Evolutionary conservation across 2,888 invertebrate genomes (phyloP).

Genomic region (Parascotia fuliginaria): DNA sequence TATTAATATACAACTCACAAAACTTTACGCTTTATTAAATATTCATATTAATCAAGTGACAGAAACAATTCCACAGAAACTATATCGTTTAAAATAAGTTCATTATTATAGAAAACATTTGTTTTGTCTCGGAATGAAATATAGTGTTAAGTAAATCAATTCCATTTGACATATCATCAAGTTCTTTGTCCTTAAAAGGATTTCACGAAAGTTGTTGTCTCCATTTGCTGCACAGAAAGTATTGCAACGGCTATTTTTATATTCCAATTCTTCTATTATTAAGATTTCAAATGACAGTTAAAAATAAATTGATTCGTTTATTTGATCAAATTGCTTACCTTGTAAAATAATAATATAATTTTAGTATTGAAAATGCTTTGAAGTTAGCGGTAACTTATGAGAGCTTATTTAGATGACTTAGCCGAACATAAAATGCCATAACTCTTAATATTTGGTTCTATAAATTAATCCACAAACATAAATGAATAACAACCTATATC

Average conservation of each 20-base stretch:
- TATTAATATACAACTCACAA: slow-evolving; percentile 45
- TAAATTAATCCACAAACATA: no score
- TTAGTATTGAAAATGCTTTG: no score
- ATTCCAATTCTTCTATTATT: not conserved
- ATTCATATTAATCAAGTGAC: slow-evolving; percentile 47
- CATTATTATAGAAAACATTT: slow-evolving; percentile 41
- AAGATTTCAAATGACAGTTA: not conserved
- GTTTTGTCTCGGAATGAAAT: slow-evolving; percentile 38
- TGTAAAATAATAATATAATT: no score
- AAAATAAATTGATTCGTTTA: no score
- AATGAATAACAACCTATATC: no score
- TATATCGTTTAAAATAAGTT: slow-evolving; percentile 37
- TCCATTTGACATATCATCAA: slow-evolving; percentile 15
- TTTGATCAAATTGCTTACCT: no score
- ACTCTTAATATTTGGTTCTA: no score
- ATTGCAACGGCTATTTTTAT: not conserved
- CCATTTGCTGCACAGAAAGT: not conserved
- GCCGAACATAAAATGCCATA: no score
- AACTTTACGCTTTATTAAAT: slow-evolving; percentile 41
- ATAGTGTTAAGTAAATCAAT: slow-evolving; percentile 21
- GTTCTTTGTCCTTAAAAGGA: slow-evolving; percentile 19
- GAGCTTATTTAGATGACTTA: no score
- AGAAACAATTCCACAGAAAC: slow-evolving; percentile 36
- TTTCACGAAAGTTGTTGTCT: slow-evolving; percentile 7
- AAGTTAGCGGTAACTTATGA: no score